Conservation (phyloP, 2,888 invertebrate genomes). For the Drosophila vallismaia region DNA sequence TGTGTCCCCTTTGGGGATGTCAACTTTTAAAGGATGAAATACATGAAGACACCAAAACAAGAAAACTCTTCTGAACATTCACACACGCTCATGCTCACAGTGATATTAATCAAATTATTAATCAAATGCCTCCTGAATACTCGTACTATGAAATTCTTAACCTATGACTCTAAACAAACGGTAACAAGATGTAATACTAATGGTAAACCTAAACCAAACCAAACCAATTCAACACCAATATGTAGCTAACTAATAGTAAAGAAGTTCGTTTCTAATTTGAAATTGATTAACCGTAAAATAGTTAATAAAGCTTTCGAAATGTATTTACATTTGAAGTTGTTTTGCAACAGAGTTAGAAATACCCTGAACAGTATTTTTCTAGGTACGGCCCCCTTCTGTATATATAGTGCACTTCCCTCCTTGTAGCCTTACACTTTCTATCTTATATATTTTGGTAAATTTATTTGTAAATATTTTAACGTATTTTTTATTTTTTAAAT, state of each 20-base stretch:
- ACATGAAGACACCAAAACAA: slow-evolving; percentile 54
- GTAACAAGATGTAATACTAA: slow-evolving; percentile 75
- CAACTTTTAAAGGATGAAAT: slow-evolving; percentile 41
- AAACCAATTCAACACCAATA: slow-evolving; percentile 58
- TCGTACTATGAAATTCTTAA: slow-evolving; percentile 68
- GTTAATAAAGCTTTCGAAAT: slow-evolving; percentile 46
- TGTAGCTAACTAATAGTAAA: slow-evolving; percentile 79
- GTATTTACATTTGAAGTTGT: slow-evolving; percentile 33
- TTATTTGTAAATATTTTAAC: slow-evolving; percentile 78
- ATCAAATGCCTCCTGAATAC: slow-evolving; percentile 65
- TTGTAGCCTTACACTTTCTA: slow-evolving; percentile 63
- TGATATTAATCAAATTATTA: slow-evolving; percentile 69
- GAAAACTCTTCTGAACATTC: slow-evolving; percentile 83
- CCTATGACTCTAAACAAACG: slow-evolving; percentile 67
- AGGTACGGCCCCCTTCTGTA: slow-evolving; percentile 63
- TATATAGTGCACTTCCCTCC: slow-evolving; percentile 58
- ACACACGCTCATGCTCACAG: slow-evolving; percentile 85
- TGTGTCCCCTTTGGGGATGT: slow-evolving; percentile 3
- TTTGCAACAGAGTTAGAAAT: slow-evolving; percentile 46
- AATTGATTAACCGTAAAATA: slow-evolving; percentile 68
- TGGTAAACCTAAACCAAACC: slow-evolving; percentile 56
- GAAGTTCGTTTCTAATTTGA: slow-evolving; percentile 67
- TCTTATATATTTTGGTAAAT: slow-evolving; percentile 48
- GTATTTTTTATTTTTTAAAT: slow-evolving; percentile 76
- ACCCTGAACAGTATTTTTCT: slow-evolving; percentile 31